Base-by-base conservation (phyloP, 2,113 vertebrate species). In the Salvelinus namaycush region DNA sequence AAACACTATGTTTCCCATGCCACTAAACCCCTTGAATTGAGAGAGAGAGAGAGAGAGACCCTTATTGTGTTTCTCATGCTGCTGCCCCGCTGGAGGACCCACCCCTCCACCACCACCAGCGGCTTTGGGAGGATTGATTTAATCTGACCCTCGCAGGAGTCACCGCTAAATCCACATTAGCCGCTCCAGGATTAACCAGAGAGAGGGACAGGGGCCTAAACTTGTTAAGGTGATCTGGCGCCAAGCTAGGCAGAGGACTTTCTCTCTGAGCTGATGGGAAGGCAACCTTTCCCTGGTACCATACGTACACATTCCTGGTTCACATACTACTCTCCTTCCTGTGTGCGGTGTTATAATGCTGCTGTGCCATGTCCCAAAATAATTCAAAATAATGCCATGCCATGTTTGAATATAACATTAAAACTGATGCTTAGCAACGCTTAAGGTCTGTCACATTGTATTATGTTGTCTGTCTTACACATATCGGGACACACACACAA, bases 71-170 rank as follows among this genome's bases (percentile, higher is more conserved):
- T 87, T 86, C 66, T 62, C 67, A 65, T 54, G 51, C 12, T 54
- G 1, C 51, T 54, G 51, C 5, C 39, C 39, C 71, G 70, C 65
- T 1, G 68, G 48, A 73, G 62, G 70, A 74, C 79, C 75, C 5
- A 26, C 26, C 76, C 78, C 62, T 44, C 8, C 39, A 11, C 39
- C 39, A 44, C 39, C 9, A 44, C 9, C 39, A 11, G 39, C 54
- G 79, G 75, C 84, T 84, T 85, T 81, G 77, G 76, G 68, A 84
- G 79, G 87, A 87, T 80, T 84, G 81, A 90, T 92, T 90, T 86
- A 85, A 92, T 89, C 90, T 85, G 89, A 86, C 88, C 85, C 89
- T 90, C 87, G 77, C 64, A 75, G 39, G 81, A 86, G 64, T 83
- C 82, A 1, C 79, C 80, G 85, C 87, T 87, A 84, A 91, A 84